Evolutionary conservation across 1,140 invertebrate species (phyloP), one percentile per base, ranked within the genome.

Genomic region (Macrosteles quadrilineatus): DNA sequence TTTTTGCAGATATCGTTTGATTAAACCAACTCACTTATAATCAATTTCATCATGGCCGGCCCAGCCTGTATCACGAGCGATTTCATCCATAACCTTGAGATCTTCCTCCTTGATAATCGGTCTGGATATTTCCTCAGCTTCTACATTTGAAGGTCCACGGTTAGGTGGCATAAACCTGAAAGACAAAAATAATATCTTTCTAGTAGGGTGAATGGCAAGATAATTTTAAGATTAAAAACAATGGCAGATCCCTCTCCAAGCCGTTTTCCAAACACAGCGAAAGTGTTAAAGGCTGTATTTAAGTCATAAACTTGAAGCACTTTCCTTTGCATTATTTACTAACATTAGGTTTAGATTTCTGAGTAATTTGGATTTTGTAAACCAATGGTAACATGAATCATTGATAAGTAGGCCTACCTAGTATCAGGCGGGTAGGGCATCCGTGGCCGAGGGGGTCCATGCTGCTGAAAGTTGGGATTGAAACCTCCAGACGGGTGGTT

Each of bases 61-160:
- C 96, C 96, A 98, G 65, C 94, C 93, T 75, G 92, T 89, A 77
- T 95, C 93, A 75, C 91, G 87, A 32, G 92, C 88, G 71, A 97
- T 92, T 77, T 97, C 92, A 81, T 96, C 95, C 86, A 97, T 91
- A 69, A 91, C 89, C 75, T 90, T 93, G 67, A 98, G 85, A 80
- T 96, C 94, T 79, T 96, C 94, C 76, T 96, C 93, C 70, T 92
- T 92, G 55, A 98, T 94, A 57, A 98, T 97, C 36, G 94, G 93
- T 59, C 92, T 83, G 36, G 85, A 82, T 62, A 81, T 73, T 80
- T 85, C 75, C 78, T 85, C 79, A 80, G 83, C 76, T 17, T 81
- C 79, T 21, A 72, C 64, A 1, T 47, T 47, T 1, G 57, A 6
- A 47, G 25, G 19, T 14, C 21, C 40, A 9, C 59, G 32, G 45